Conservation (phyloP, 1,140 invertebrate species). For the Druon quercuslanigerum region DNA sequence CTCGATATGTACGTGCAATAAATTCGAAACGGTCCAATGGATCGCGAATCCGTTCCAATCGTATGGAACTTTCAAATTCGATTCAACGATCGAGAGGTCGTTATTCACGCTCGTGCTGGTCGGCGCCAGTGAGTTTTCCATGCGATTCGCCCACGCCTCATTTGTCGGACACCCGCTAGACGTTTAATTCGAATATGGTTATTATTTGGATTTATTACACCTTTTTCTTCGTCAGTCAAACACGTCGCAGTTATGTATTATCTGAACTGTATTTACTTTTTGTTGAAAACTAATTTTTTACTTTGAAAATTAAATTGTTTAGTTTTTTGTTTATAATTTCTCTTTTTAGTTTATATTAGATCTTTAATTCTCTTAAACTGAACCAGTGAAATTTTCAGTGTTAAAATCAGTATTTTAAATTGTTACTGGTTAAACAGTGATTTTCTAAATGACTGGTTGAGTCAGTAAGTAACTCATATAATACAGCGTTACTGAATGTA, state of each 20-base stretch:
- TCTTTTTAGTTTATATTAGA: too few relatives aligned
- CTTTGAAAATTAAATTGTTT: too few relatives aligned
- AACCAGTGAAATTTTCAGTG: too few relatives aligned
- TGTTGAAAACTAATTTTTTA: too few relatives aligned
- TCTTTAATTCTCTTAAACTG: too few relatives aligned
- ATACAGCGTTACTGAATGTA: too few relatives aligned
- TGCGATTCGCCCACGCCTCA: slow-evolving; percentile 10
- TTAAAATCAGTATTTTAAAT: too few relatives aligned
- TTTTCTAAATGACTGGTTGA: too few relatives aligned
- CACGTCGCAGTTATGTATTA: background rate
- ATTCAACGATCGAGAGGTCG: slow-evolving; percentile 31
- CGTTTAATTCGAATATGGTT: slow-evolving; percentile 23
- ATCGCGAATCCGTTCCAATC: slow-evolving; percentile 35
- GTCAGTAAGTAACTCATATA: too few relatives aligned
- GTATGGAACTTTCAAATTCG: slow-evolving; percentile 36
- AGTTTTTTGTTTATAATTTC: background rate
- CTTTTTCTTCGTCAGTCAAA: slow-evolving; percentile 20
- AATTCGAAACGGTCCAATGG: slow-evolving; percentile 34
- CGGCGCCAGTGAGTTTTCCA: slow-evolving; percentile 18
- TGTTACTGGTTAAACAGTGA: too few relatives aligned
- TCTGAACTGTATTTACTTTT: background rate
- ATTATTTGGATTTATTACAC: background rate
- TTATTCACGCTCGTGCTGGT: slow-evolving; percentile 10
- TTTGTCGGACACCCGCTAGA: slow-evolving; percentile 23
- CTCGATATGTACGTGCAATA: slow-evolving; percentile 33